Conservation (phyloP, 2,113 vertebrate species). For the Hippolais icterina region DNA sequence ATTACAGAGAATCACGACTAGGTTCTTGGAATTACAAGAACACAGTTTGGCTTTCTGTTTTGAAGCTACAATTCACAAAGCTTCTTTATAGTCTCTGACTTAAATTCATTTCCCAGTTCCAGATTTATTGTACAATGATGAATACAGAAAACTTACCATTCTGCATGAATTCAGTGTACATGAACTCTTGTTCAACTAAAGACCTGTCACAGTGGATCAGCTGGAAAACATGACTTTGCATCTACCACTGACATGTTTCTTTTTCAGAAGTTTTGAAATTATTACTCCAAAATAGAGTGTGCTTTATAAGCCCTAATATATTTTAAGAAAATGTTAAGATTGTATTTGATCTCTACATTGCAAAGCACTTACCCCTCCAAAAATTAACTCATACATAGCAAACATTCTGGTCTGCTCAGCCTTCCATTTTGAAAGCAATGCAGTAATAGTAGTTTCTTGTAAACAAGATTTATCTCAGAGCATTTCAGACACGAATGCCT, state of each 20-base stretch:
- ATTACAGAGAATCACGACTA: background rate
- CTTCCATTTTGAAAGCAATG: background rate
- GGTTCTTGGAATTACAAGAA: background rate
- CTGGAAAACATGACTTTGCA: background rate
- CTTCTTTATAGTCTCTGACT: background rate
- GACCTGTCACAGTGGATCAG: background rate
- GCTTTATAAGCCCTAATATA: background rate
- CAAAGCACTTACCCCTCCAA: background rate
- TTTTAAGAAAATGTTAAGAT: background rate
- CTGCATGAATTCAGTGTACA: background rate
- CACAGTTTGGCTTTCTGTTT: background rate
- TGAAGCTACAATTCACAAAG: background rate
- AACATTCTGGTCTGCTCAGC: background rate
- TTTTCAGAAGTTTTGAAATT: background rate
- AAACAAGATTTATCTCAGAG: background rate
- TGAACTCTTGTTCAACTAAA: conserved; percentile 20
- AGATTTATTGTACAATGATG: background rate
- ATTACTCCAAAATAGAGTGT: background rate
- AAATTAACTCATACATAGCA: background rate
- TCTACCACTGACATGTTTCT: background rate
- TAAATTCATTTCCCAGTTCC: background rate
- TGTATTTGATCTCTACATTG: background rate
- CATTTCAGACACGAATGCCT: background rate
- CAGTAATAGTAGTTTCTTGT: background rate
- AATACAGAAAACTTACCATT: background rate